A percentile compares a stretch with the other conserved stretches of the same genome.
Conservation (phyloP, 92 coral and sea anemone species). For the Metridium senile region DNA sequence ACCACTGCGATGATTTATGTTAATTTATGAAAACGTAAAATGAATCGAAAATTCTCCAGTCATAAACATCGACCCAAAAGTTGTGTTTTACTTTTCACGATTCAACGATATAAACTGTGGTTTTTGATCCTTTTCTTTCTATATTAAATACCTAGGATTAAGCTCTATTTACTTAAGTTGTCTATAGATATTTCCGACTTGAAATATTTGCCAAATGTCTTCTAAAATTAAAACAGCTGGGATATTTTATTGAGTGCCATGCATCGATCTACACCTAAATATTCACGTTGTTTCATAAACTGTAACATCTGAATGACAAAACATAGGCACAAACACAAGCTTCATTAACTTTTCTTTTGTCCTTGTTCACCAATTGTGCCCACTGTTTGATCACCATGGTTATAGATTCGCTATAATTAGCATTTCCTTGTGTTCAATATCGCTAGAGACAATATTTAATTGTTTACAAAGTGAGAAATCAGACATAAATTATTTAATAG, state of each 20-base stretch:
- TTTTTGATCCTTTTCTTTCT: too few relatives aligned
- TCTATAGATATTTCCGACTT: slow-evolving; percentile 17
- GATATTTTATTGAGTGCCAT: too few relatives aligned
- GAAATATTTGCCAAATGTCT: slow-evolving; percentile 2
- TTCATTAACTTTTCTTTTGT: neutral
- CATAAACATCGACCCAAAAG: neutral
- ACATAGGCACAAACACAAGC: neutral
- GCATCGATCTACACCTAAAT: too few relatives aligned
- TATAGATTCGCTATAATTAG: slow-evolving; percentile 18
- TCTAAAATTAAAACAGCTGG: neutral
- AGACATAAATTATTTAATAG: slow-evolving; percentile 21
- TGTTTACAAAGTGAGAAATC: slow-evolving; percentile 12
- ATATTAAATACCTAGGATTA: neutral
- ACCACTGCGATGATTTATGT: neutral
- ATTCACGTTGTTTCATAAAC: too few relatives aligned
- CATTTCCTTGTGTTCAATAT: slow-evolving; percentile 1
- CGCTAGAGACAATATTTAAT: slow-evolving; percentile 1
- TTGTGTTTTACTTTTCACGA: neutral
- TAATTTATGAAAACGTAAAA: neutral
- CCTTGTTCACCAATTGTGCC: neutral
- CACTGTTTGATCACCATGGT: slow-evolving; percentile 24
- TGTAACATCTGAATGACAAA: neutral
- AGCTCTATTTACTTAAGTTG: slow-evolving; percentile 11
- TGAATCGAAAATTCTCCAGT: neutral
- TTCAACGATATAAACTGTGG: neutral